Conservation (phyloP, 2,888 invertebrate genomes). For the Cephus sareptanus region DNA sequence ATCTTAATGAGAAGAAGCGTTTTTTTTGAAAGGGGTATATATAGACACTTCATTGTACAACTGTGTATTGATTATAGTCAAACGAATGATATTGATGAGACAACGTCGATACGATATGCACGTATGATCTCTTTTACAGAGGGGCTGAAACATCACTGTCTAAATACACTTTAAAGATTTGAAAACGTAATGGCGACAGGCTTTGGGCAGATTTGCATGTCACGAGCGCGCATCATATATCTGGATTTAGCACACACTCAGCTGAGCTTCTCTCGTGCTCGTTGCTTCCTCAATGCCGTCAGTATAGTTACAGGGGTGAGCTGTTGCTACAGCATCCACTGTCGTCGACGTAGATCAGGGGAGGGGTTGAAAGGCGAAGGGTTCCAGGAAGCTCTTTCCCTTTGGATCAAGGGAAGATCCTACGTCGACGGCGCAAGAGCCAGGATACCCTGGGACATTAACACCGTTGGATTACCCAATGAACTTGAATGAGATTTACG, state of each 20-base stretch:
- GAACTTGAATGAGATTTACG: slow-evolving; percentile 62
- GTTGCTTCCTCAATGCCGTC: not conserved
- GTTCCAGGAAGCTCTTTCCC: slow-evolving; percentile 42
- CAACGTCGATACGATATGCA: not conserved
- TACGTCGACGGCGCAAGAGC: slow-evolving; percentile 23
- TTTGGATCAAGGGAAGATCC: slow-evolving; percentile 51
- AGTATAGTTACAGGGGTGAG: not conserved
- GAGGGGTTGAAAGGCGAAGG: slow-evolving; percentile 28
- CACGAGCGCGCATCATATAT: slow-evolving; percentile 66
- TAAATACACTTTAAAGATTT: slow-evolving; percentile 67
- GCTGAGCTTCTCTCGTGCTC: slow-evolving; percentile 29
- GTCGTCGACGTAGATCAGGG: not conserved
- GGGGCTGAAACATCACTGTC: slow-evolving; percentile 45
- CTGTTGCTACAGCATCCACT: not conserved
- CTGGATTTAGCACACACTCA: slow-evolving; percentile 62
- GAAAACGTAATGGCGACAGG: slow-evolving; percentile 66
- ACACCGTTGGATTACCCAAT: slow-evolving; percentile 63
- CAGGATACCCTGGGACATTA: slow-evolving; percentile 54
- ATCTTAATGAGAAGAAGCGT: too few relatives aligned
- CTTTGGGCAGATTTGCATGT: slow-evolving; percentile 66
- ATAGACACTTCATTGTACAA: not conserved
- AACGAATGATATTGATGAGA: not conserved
- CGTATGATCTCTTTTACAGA: not conserved
- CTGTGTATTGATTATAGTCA: not conserved
- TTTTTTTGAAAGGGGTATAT: too few relatives aligned